Percentiles rank a stretch among this genome's conserved stretches.
Evolutionary conservation across 2,888 invertebrate species (phyloP).

Genomic region (Monopis laevigella): DNA sequence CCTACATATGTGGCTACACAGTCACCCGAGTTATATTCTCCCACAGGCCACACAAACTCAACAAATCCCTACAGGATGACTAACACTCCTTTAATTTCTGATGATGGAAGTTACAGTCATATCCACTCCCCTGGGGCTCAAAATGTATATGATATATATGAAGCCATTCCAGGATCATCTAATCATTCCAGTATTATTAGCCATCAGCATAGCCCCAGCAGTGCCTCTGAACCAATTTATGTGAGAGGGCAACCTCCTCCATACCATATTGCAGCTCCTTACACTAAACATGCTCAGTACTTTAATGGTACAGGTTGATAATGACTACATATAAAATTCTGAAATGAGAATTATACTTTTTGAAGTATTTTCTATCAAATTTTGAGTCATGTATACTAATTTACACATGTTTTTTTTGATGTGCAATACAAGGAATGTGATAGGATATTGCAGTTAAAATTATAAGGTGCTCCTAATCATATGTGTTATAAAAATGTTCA

Average conservation of each 20-base stretch:
- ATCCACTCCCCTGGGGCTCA: slow-evolving; percentile 52
- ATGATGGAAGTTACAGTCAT: slow-evolving; percentile 58
- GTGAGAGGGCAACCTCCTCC: slow-evolving; percentile 74
- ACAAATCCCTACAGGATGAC: slow-evolving; percentile 62
- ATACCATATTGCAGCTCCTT: slow-evolving; percentile 85
- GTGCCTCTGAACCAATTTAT: slow-evolving; percentile 39
- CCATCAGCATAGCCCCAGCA: slow-evolving; percentile 50
- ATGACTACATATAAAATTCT: too few relatives aligned
- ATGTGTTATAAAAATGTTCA: slow-evolving; percentile 8
- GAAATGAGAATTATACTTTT: too few relatives aligned
- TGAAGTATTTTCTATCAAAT: slow-evolving; percentile 10
- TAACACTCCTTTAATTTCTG: slow-evolving; percentile 55
- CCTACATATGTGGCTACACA: slow-evolving; percentile 56
- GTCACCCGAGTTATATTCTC: slow-evolving; percentile 57
- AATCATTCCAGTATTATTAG: slow-evolving; percentile 47
- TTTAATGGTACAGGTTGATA: slow-evolving; percentile 67
- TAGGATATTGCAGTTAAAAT: slow-evolving; percentile 36
- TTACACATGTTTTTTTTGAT: slow-evolving; percentile 33
- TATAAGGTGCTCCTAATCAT: slow-evolving; percentile 54
- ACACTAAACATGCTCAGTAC: slow-evolving; percentile 80
- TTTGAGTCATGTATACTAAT: slow-evolving; percentile 11
- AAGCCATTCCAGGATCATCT: slow-evolving; percentile 47
- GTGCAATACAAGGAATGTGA: slow-evolving; percentile 58
- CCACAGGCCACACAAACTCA: slow-evolving; percentile 57
- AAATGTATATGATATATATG: slow-evolving; percentile 60